A percentile compares a stretch with the other conserved stretches of the same genome.
Conservation (phyloP, 2,888 invertebrate species). For the Rugalucina vietnamica region DNA sequence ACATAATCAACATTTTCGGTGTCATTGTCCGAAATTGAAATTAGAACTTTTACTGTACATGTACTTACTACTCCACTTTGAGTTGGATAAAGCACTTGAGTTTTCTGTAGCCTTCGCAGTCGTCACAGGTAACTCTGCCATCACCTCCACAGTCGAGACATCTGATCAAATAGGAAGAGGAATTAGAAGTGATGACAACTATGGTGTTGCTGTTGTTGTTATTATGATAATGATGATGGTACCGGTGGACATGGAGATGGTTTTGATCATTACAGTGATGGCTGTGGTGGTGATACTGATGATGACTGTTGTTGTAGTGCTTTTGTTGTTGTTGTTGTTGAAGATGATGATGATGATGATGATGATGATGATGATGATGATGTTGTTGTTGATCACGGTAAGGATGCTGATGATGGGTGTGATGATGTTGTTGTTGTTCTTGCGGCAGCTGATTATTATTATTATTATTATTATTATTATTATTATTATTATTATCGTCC, state of each 20-base stretch:
- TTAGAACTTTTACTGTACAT: neutral
- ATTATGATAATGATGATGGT: no score
- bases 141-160: conserved; percentile 78
- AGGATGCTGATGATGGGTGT: neutral
- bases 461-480: neutral
- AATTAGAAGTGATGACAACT: no score
- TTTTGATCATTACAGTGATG: neutral
- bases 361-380: conserved; percentile 39
- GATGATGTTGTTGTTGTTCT: neutral
- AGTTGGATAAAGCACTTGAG: conserved; percentile 79
- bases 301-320: neutral
- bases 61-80: conserved; percentile 78
- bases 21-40: no score
- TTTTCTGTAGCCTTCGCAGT: conserved; percentile 78
- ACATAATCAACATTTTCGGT: no score
- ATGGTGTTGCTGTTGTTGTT: no score
- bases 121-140: conserved; percentile 77
- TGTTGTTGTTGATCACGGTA: conserved; percentile 11
- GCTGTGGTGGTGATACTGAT: neutral
- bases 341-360: conserved; percentile 36
- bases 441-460: neutral
- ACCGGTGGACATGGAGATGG: neutral
- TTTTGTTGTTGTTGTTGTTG: neutral
- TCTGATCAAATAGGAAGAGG: no score
- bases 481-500: neutral